Percentiles rank a stretch among this genome's conserved stretches.
phyloP scores from a whole-genome alignment of 2,888 invertebrate species.

The Diaperis boleti region DNA sequence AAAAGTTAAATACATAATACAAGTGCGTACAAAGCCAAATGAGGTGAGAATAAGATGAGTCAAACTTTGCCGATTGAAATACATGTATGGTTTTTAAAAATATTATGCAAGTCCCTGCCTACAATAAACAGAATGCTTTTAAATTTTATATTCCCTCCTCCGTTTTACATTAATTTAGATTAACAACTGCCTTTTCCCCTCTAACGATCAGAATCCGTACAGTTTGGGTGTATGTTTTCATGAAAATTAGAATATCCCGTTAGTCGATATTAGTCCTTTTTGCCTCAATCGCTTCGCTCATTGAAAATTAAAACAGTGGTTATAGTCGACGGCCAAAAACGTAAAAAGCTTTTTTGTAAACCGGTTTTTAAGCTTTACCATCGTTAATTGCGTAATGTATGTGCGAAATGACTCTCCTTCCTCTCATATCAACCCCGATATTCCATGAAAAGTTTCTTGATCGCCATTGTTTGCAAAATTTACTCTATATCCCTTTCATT shows the following conservation, averaged over 20 bases:
- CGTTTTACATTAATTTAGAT: too few species aligned
- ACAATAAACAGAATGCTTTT: too few species aligned
- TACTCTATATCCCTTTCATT: conserved; percentile 5
- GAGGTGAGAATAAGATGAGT: too few species aligned
- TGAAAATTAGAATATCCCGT: background rate
- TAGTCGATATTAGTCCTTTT: background rate
- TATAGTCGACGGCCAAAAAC: background rate
- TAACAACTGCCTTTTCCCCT: too few species aligned
- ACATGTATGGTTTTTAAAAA: too few species aligned
- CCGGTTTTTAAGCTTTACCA: background rate
- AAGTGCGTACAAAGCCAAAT: too few species aligned
- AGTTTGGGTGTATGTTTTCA: too few species aligned
- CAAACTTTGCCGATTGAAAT: too few species aligned
- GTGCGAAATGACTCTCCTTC: conserved; percentile 5
- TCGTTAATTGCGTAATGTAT: background rate
- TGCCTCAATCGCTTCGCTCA: background rate
- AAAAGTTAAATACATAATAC: too few species aligned
- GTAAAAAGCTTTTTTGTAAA: background rate
- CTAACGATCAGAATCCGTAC: too few species aligned
- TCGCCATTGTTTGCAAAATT: conserved; percentile 16
- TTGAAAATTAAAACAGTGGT: background rate
- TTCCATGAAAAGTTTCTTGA: conserved; percentile 27
- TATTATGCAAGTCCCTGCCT: too few species aligned
- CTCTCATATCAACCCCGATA: background rate
- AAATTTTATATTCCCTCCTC: too few species aligned